A percentile compares a stretch with the other conserved stretches of the same genome.
These are phyloP conservation scores for Epistrophe grossulariae DNA, from an alignment of 2,888 invertebrate genomes.

Conservation along the genomic window DNA sequence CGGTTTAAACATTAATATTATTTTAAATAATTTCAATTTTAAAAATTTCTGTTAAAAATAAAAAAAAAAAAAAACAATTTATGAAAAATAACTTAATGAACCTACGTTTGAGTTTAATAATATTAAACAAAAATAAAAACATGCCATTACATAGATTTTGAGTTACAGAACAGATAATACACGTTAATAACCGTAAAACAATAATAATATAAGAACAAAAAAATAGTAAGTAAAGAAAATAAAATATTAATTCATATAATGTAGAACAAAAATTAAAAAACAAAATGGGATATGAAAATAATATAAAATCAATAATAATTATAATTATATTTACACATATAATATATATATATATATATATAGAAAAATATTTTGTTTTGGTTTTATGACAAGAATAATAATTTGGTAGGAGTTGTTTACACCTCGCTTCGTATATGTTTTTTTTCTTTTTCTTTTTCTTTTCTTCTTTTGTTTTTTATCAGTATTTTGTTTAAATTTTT, in stretches of 20 bases:
- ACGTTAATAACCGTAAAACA: conserved; percentile 20
- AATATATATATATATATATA: conserved; percentile 58
- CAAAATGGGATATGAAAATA: conserved; percentile 27
- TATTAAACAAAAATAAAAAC: conserved; percentile 23
- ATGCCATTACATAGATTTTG: conserved; percentile 66
- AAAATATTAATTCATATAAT: conserved; percentile 41
- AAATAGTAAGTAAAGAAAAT: conserved; percentile 31
- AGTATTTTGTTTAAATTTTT: conserved; percentile 25
- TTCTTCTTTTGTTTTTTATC: conserved; percentile 37
- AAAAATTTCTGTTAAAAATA: neutral
- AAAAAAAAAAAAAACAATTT: conserved; percentile 2
- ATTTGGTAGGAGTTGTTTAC: conserved; percentile 76
- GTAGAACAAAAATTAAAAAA: conserved; percentile 31
- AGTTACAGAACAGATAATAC: conserved; percentile 65
- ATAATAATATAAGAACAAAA: conserved; percentile 18
- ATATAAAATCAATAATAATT: conserved; percentile 54
- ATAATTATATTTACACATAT: conserved; percentile 72
- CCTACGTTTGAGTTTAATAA: conserved; percentile 26
- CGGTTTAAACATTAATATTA: conserved; percentile 31
- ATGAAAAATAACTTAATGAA: conserved; percentile 33
- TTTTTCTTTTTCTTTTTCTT: conserved; percentile 26
- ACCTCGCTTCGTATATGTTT: conserved; percentile 69
- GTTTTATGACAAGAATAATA: conserved; percentile 76
- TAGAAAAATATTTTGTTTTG: conserved; percentile 76
- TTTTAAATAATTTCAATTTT: neutral